Evolutionary conservation across 2,113 vertebrate species (phyloP).

Genomic region (Columba janthina): DNA sequence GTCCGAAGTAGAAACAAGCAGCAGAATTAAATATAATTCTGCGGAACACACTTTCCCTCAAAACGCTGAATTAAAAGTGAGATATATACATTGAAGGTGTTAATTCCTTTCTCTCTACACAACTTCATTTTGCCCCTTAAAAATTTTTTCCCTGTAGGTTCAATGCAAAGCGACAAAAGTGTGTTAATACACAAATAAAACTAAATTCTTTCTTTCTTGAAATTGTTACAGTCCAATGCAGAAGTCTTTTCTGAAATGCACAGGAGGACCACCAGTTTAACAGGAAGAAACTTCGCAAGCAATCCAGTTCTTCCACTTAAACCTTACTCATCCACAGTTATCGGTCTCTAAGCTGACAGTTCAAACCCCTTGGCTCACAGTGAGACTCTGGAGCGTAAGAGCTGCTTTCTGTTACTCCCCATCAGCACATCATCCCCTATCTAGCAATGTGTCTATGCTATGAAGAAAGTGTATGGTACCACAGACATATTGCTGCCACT

Average conservation of each 20-base stretch:
- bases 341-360: neutral
- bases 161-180: neutral
- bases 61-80: neutral
- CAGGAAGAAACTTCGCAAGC: neutral
- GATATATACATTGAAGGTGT: neutral
- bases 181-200: neutral
- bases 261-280: neutral
- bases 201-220: neutral
- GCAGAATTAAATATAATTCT: neutral
- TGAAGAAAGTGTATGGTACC: neutral
- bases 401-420: neutral
- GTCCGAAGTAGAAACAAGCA: neutral
- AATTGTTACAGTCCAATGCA: neutral
- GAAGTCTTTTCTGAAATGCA: neutral
- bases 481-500: neutral
- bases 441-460: neutral
- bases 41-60: neutral
- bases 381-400: neutral
- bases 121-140: neutral
- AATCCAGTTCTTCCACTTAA: neutral
- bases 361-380: slow-evolving; percentile 20
- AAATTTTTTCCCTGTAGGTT: neutral
- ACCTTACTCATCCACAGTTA: neutral
- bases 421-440: neutral
- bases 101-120: neutral